Conservation (phyloP, 2,797 vertebrate species). For the Ceryle rudis region DNA sequence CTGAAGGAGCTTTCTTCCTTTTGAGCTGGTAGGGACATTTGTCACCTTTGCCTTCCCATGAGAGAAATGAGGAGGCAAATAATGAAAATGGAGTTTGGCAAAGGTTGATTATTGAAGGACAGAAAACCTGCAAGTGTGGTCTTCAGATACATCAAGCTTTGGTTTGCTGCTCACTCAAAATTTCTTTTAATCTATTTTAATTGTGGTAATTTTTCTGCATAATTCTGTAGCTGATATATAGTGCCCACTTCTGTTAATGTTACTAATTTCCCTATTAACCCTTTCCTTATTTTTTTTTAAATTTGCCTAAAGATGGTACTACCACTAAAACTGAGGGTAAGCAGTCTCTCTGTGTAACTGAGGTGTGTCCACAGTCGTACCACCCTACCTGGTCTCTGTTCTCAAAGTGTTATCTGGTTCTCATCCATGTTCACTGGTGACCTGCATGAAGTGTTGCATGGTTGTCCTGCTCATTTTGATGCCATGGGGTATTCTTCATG, state of each 20-base stretch:
- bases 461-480: conserved; percentile 71
- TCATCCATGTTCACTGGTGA: conserved; percentile 80
- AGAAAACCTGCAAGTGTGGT: background rate
- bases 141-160: conserved; percentile 28
- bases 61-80: background rate
- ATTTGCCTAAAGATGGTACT: conserved; percentile 96
- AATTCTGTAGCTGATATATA: conserved; percentile 72
- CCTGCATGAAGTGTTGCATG: conserved; percentile 95
- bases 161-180: conserved; percentile 51
- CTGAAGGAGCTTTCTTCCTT: conserved; percentile 27
- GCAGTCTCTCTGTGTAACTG: conserved; percentile 84
- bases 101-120: background rate
- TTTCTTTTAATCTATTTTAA: conserved; percentile 58
- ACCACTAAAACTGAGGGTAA: conserved; percentile 97
- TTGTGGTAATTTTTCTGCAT: conserved; percentile 40
- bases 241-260: conserved; percentile 76
- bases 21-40: background rate
- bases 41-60: background rate
- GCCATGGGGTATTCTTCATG: conserved; percentile 37
- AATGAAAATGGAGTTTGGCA: background rate
- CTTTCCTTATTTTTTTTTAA: conserved; percentile 84
- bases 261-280: conserved; percentile 83
- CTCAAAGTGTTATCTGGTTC: conserved; percentile 74
- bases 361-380: conserved; percentile 77
- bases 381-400: conserved; percentile 73